A percentile compares a stretch with the other conserved stretches of the same genome.
phyloP scores from a whole-genome alignment of 2,797 vertebrate species.

The Poliocrania exsul region DNA sequence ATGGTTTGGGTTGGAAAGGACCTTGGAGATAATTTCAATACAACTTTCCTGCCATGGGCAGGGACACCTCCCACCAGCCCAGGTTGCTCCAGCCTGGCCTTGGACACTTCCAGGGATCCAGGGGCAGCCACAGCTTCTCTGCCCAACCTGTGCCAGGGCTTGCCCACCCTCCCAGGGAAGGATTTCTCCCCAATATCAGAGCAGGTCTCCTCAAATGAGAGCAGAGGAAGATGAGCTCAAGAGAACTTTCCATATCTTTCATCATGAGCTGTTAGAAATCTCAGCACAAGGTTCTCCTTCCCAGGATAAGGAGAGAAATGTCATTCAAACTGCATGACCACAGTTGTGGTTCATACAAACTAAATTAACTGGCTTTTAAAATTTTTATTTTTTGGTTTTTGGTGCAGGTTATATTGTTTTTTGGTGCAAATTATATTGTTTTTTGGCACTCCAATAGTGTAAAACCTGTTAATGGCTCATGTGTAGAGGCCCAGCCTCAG shows the following conservation, averaged over 20 bases:
- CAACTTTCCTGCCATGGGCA: too few relatives aligned
- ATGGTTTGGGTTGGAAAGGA: neutral
- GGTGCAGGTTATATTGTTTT: neutral
- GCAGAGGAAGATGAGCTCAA: neutral
- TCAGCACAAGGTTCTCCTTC: neutral
- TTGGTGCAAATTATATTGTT: too few relatives aligned
- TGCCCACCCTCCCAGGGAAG: neutral
- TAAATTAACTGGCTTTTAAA: neutral
- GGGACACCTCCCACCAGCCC: accelerated
- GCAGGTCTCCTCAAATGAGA: neutral
- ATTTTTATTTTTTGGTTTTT: neutral
- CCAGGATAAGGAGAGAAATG: accelerated
- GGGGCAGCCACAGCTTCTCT: neutral
- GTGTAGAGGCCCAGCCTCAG: neutral
- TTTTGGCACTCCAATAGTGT: neutral
- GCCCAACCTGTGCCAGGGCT: neutral
- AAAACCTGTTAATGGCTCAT: neutral
- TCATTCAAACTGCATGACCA: too few relatives aligned
- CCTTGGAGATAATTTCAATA: too few relatives aligned
- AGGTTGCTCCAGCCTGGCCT: accelerated
- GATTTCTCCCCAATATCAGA: neutral
- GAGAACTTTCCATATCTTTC: neutral
- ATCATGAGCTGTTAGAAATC: neutral
- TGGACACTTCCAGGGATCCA: neutral
- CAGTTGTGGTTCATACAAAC: neutral